Evolutionary conservation across 2,888 invertebrate genomes (phyloP).

Genomic region (Cosmia trapezina): DNA sequence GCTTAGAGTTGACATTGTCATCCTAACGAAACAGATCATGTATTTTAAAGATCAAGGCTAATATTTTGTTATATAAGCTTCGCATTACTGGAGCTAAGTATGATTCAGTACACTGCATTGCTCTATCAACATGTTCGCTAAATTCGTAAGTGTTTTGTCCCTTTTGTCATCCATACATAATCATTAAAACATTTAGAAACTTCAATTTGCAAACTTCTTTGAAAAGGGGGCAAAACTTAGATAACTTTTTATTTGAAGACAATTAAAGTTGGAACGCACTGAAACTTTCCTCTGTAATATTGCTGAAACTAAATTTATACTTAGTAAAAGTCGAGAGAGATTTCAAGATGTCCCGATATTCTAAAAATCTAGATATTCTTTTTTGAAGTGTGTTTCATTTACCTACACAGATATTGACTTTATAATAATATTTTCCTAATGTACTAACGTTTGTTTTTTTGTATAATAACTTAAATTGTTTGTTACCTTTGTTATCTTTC

Average conservation of each 20-base stretch:
- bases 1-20: conserved; percentile 70
- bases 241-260: conserved; percentile 22
- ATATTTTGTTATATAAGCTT: conserved; percentile 77
- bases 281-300: conserved; percentile 24
- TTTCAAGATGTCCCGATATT: conserved; percentile 17
- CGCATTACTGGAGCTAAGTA: conserved; percentile 63
- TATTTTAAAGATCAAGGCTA: conserved; percentile 80
- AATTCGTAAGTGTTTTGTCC: conserved; percentile 76
- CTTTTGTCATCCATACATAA: conserved; percentile 7
- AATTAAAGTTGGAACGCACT: conserved; percentile 28
- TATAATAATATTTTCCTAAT: conserved; percentile 2
- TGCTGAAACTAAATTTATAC: neutral
- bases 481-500: neutral
- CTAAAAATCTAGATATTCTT: conserved; percentile 16
- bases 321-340: neutral
- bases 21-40: conserved; percentile 72
- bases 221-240: conserved; percentile 2
- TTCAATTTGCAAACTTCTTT: conserved; percentile 20
- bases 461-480: neutral
- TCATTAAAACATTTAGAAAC: conserved; percentile 19
- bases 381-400: conserved; percentile 14
- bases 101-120: conserved; percentile 77
- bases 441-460: neutral
- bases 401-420: conserved; percentile 21
- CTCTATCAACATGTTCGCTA: conserved; percentile 80